A percentile compares a stretch with the other conserved stretches of the same genome.
phyloP scores from a whole-genome alignment of 1,140 invertebrate genomes.

The Ceratitis capitata region DNA sequence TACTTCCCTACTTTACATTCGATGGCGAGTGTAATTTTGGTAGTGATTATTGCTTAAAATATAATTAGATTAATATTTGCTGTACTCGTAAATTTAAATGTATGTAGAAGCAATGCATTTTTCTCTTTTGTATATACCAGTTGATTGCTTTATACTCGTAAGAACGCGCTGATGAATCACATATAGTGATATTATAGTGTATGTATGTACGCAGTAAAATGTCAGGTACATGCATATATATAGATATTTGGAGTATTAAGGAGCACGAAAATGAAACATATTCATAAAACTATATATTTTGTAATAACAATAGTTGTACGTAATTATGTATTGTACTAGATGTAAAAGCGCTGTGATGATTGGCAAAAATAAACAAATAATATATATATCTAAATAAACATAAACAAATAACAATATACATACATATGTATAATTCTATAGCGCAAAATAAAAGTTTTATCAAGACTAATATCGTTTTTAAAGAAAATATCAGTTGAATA shows the following conservation, averaged over 20 bases:
- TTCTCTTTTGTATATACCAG: conserved; percentile 8
- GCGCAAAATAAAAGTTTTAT: neutral
- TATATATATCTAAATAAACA: neutral
- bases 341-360: conserved; percentile 6
- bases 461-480: neutral
- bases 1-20: neutral
- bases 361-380: neutral
- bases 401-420: neutral
- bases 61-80: neutral
- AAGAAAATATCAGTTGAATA: neutral
- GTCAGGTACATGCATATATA: neutral
- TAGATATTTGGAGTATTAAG: neutral
- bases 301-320: conserved; percentile 7
- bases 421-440: neutral
- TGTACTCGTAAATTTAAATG: conserved; percentile 20
- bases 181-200: conserved; percentile 15
- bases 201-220: conserved; percentile 6
- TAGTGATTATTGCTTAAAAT: neutral
- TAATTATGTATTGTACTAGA: neutral
- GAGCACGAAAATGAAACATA: neutral
- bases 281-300: conserved; percentile 32
- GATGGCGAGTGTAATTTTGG: neutral
- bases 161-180: neutral
- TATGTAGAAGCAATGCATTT: neutral
- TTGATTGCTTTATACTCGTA: conserved; percentile 25